Evolutionary conservation across 2,888 invertebrate genomes (phyloP).

Genomic region (Homarus gammarus): DNA sequence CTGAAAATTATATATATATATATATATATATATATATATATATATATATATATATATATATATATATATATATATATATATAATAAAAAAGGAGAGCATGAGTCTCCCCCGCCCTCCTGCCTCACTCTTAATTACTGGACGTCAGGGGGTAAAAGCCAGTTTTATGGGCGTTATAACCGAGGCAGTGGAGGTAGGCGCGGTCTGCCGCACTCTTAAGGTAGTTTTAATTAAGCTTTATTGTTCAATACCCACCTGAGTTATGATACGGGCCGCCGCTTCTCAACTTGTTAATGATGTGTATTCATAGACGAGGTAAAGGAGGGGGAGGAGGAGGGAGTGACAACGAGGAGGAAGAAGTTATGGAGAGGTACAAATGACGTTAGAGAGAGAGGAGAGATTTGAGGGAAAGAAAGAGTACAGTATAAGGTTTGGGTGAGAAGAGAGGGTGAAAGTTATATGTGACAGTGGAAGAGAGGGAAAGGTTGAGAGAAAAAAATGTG

Average conservation of each 20-base stretch:
- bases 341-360: not conserved
- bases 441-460: not conserved
- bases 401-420: too few species aligned
- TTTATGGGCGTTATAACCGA: not conserved
- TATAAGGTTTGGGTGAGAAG: not conserved
- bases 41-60: too few species aligned
- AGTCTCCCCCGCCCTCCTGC: too few species aligned
- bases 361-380: not conserved
- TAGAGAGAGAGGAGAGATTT: too few species aligned
- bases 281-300: not conserved
- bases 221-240: conserved; percentile 6
- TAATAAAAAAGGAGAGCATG: too few species aligned
- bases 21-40: too few species aligned
- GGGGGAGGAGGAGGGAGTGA: not conserved
- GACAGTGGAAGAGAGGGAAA: not conserved
- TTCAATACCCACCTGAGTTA: not conserved
- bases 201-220: not conserved
- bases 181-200: not conserved
- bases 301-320: not conserved
- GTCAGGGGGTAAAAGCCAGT: not conserved
- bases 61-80: too few species aligned
- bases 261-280: not conserved
- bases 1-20: too few species aligned
- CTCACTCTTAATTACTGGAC: not conserved
- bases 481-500: not conserved